Evolutionary conservation across 2,888 invertebrate genomes (phyloP).

Genomic region (Trachelus stipa): DNA sequence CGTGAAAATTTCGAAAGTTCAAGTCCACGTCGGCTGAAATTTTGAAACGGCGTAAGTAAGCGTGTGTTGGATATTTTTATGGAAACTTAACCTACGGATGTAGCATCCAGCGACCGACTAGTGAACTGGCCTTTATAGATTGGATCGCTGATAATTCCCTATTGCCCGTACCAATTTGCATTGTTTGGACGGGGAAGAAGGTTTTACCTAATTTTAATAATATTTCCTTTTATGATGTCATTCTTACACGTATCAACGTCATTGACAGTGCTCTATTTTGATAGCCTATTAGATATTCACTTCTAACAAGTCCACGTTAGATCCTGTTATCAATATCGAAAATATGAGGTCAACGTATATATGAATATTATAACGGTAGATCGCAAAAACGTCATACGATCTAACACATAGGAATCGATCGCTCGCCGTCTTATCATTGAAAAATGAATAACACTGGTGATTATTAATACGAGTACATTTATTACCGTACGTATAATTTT

Average conservation of each 20-base stretch:
- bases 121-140: neutral
- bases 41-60: neutral
- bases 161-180: neutral
- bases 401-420: neutral
- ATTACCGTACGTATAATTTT: neutral
- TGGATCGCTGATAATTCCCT: neutral
- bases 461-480: neutral
- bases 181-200: neutral
- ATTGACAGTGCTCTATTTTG: too few relatives aligned
- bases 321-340: too few relatives aligned
- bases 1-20: neutral
- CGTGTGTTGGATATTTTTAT: neutral
- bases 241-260: neutral
- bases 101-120: neutral
- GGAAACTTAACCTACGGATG: neutral
- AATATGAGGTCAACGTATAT: too few relatives aligned
- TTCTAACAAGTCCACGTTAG: too few relatives aligned
- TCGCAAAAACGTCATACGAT: neutral
- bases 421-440: neutral
- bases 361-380: neutral
- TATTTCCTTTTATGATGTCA: neutral
- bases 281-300: too few relatives aligned
- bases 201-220: neutral
- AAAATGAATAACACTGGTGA: neutral
- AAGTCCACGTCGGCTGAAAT: neutral